Evolutionary conservation across 2,888 invertebrate species (phyloP).

Genomic region (Buathra laborator): DNA sequence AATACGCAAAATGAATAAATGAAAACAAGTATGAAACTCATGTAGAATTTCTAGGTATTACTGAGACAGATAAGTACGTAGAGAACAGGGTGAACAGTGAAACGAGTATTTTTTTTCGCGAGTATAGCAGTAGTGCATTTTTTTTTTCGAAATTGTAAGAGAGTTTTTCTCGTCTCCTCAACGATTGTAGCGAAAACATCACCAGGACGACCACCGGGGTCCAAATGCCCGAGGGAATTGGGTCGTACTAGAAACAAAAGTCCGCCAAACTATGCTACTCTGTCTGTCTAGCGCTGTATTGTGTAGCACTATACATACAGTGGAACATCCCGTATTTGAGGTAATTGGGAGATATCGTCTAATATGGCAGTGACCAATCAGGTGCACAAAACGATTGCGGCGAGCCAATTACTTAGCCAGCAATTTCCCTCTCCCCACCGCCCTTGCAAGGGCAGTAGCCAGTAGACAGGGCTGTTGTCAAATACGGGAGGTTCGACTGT

Average conservation of each 20-base stretch:
- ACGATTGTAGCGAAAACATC: constrained; percentile 58
- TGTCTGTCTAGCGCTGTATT: not conserved
- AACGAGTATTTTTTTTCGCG: constrained; percentile 63
- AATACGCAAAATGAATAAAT: constrained; percentile 10
- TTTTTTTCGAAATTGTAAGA: constrained; percentile 57
- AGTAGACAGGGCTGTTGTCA: too few relatives aligned
- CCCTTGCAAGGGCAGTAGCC: too few relatives aligned
- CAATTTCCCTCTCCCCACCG: too few relatives aligned
- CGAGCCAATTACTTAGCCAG: too few relatives aligned
- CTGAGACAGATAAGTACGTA: constrained; percentile 23
- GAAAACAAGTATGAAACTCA: constrained; percentile 44
- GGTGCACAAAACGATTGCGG: too few relatives aligned
- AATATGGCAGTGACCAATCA: too few relatives aligned
- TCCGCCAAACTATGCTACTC: constrained; percentile 43
- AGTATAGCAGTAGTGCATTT: constrained; percentile 20
- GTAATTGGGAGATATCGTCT: too few relatives aligned
- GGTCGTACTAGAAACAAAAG: constrained; percentile 61
- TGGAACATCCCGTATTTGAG: too few relatives aligned
- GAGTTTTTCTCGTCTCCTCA: constrained; percentile 46
- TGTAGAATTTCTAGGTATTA: constrained; percentile 49
- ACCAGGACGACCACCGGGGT: constrained; percentile 34
- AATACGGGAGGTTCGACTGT: too few relatives aligned
- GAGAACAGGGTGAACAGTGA: constrained; percentile 23
- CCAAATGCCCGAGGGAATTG: constrained; percentile 62
- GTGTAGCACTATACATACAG: not conserved